Conservation (phyloP, 2,797 vertebrate genomes). For the Lutjanus campechanus region DNA sequence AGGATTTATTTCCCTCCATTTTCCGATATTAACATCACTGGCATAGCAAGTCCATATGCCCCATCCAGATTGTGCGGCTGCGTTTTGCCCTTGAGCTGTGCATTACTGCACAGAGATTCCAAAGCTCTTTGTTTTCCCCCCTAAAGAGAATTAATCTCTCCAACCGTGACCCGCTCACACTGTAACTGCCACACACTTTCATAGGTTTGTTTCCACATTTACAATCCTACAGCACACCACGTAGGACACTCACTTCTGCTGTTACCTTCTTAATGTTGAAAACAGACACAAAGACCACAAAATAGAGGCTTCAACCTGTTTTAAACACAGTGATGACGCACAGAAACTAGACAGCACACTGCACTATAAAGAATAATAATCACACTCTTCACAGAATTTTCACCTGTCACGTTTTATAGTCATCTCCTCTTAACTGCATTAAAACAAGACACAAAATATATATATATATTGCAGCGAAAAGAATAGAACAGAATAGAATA, state of each 20-base stretch:
- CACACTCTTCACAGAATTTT: background rate
- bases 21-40: constrained; percentile 65
- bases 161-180: constrained; percentile 22
- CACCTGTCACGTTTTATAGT: background rate
- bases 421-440: no score
- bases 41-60: constrained; percentile 33
- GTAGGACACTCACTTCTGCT: background rate
- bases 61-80: background rate
- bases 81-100: constrained; percentile 54
- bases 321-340: background rate
- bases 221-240: background rate
- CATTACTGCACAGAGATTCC: constrained; percentile 28
- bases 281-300: background rate
- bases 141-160: constrained; percentile 1
- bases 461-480: background rate
- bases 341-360: background rate
- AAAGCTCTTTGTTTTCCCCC: constrained; percentile 32
- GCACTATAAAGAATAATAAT: background rate
- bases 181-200: constrained; percentile 3
- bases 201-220: background rate
- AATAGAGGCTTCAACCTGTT: background rate
- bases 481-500: background rate
- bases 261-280: background rate
- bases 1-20: constrained; percentile 24
- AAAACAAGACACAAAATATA: no score